A percentile compares a stretch with the other conserved stretches of the same genome.
phyloP scores from a whole-genome alignment of 2,113 vertebrate genomes.

The Colossoma macropomum region DNA sequence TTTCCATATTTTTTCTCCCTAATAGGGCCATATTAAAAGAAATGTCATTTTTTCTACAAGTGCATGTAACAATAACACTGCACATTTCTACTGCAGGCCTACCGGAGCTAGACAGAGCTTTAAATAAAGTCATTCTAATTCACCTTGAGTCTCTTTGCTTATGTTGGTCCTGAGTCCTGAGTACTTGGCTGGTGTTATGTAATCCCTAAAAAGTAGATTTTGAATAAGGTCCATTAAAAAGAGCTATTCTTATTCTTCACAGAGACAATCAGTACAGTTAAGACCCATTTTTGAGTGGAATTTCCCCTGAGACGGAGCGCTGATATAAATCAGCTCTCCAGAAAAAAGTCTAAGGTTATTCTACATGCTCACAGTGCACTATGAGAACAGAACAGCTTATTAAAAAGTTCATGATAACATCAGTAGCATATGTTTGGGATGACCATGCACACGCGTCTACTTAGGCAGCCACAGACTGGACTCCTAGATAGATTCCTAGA shows the following conservation, averaged over 20 bases:
- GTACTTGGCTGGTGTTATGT: neutral
- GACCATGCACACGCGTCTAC: neutral
- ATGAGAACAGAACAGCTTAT: neutral
- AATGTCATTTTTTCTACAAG: too few species aligned
- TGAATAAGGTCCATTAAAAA: constrained; percentile 20
- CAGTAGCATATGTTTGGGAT: neutral
- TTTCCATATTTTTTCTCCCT: too few species aligned
- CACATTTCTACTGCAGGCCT: neutral
- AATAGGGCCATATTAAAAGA: too few species aligned
- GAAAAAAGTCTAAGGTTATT: neutral
- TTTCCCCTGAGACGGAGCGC: constrained; percentile 14
- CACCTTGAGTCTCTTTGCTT: neutral
- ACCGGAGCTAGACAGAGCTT: neutral
- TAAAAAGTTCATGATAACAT: neutral
- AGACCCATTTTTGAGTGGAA: neutral
- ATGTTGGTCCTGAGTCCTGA: neutral
- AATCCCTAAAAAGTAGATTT: constrained; percentile 20
- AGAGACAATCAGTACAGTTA: neutral
- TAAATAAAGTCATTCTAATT: neutral
- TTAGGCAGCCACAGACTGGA: neutral
- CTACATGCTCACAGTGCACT: neutral
- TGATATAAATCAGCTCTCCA: constrained; percentile 20
- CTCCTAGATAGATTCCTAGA: neutral
- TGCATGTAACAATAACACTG: neutral
- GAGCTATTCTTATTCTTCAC: constrained; percentile 25